phyloP scores from a whole-genome alignment of 2,797 vertebrate species.

The Halcyon badia region DNA sequence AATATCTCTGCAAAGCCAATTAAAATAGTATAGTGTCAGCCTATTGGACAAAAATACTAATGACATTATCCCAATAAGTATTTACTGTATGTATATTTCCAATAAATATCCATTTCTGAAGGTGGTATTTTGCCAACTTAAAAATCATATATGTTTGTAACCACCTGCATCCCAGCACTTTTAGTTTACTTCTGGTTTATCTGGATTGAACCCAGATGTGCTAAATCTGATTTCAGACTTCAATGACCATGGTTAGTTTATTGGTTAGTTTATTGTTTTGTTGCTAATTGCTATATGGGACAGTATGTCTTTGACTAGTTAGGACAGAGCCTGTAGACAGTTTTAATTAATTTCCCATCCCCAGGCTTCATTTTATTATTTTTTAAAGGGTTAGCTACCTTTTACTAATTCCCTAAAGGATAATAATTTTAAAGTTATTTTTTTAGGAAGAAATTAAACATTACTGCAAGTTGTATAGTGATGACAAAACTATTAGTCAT shows the following conservation, averaged over 20 bases:
- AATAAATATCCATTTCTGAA: neutral
- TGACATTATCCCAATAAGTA: neutral
- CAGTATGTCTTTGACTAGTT: conserved; percentile 24
- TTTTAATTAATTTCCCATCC: conserved; percentile 54
- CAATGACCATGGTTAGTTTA: neutral
- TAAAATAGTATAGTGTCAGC: neutral
- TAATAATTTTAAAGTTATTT: neutral
- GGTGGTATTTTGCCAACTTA: neutral
- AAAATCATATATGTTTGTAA: neutral
- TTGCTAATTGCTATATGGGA: neutral
- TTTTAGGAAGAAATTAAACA: conserved; percentile 38
- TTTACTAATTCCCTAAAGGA: conserved; percentile 27
- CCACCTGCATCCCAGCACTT: neutral
- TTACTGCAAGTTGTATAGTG: neutral
- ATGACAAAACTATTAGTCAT: conserved; percentile 49
- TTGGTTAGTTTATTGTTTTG: neutral
- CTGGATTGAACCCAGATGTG: neutral
- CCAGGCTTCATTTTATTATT: conserved; percentile 26
- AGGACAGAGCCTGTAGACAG: neutral
- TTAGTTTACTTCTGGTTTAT: neutral
- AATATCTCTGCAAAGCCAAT: neutral
- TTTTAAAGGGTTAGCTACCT: conserved; percentile 36
- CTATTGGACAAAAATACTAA: neutral
- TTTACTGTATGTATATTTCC: neutral
- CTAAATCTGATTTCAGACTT: neutral